Percentiles rank a stretch among this genome's conserved stretches.
These are phyloP conservation scores for Uria aalge DNA, from an alignment of 2,113 vertebrate genomes.

Conservation along the genomic window DNA sequence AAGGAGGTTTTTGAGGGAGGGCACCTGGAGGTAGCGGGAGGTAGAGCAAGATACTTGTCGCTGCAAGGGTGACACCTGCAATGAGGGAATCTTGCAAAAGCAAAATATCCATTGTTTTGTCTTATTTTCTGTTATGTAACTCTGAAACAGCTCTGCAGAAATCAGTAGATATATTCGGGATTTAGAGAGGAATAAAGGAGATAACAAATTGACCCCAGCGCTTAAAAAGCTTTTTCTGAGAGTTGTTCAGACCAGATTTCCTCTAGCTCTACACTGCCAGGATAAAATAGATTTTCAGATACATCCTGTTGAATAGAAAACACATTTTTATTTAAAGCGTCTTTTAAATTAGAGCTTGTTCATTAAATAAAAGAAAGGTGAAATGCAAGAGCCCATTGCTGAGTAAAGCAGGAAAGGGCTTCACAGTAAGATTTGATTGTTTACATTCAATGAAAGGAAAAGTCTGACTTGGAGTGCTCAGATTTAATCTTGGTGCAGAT, in stretches of 20 bases:
- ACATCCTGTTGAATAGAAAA: slow-evolving; percentile 7
- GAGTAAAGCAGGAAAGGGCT: slow-evolving; percentile 77
- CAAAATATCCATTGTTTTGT: neutral
- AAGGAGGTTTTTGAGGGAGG: neutral
- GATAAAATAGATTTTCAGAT: neutral
- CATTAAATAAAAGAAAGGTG: neutral
- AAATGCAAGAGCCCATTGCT: slow-evolving; percentile 62
- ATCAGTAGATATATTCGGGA: neutral
- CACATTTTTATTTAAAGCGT: neutral
- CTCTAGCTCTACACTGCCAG: neutral
- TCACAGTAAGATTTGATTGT: slow-evolving; percentile 81
- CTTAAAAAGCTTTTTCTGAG: neutral
- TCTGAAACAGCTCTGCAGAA: neutral
- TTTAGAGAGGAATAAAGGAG: neutral
- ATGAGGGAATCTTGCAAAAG: neutral
- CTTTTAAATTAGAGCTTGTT: slow-evolving; percentile 14
- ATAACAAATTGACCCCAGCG: neutral
- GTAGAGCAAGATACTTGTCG: neutral
- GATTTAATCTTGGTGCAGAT: slow-evolving; percentile 77
- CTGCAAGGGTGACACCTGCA: neutral
- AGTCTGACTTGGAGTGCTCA: slow-evolving; percentile 77
- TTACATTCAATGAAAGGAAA: slow-evolving; percentile 86
- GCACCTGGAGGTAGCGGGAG: neutral
- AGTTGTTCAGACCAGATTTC: neutral
- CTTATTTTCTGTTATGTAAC: neutral